Evolutionary conservation across 2,888 invertebrate species (phyloP).

Genomic region (Chloromyia formosa): DNA sequence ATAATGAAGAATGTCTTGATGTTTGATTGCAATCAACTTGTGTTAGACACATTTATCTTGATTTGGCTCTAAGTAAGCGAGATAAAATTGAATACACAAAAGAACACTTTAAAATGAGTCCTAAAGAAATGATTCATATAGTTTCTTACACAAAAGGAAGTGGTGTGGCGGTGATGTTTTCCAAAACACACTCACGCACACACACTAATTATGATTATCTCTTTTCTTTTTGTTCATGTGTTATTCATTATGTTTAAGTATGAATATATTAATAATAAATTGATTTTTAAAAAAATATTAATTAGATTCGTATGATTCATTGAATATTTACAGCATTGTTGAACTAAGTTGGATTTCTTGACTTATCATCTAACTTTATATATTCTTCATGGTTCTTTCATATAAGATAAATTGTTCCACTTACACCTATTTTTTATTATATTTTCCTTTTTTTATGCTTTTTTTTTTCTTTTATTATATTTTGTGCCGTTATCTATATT

Average conservation of each 20-base stretch:
- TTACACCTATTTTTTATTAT: constrained; percentile 26
- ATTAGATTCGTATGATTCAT: constrained; percentile 37
- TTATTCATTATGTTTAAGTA: constrained; percentile 24
- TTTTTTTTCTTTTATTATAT: not conserved
- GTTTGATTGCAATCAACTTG: too few species aligned
- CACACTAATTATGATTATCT: constrained; percentile 36
- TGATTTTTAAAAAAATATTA: constrained; percentile 42
- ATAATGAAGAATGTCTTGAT: too few species aligned
- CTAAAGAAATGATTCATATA: constrained; percentile 8
- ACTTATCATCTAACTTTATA: not conserved
- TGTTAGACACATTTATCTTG: too few species aligned
- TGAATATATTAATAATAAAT: constrained; percentile 30
- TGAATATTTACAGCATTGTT: constrained; percentile 38
- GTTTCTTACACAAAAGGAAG: constrained; percentile 22
- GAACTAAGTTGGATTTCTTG: constrained; percentile 15
- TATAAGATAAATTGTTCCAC: constrained; percentile 2
- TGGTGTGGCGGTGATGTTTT: constrained; percentile 5
- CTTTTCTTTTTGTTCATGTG: constrained; percentile 34
- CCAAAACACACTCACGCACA: constrained; percentile 27
- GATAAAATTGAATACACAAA: constrained; percentile 11
- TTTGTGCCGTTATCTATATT: constrained; percentile 12
- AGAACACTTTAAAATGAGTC: not conserved
- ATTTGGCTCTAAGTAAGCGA: too few species aligned
- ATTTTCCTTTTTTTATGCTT: not conserved
- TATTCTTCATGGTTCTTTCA: constrained; percentile 17